phyloP scores from a whole-genome alignment of 2,888 invertebrate genomes.

The Drosophila melanosoma region DNA sequence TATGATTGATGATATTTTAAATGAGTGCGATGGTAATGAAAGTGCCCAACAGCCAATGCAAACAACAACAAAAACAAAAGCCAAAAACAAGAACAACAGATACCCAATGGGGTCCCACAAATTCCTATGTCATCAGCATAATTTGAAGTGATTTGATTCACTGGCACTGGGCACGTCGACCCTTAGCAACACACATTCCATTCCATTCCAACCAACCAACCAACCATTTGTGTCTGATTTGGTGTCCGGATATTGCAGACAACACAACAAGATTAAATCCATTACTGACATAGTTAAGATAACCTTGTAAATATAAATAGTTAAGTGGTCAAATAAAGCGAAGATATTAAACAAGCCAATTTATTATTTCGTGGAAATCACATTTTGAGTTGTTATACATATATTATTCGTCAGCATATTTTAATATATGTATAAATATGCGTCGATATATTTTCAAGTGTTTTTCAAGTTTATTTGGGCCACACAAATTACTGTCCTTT shows the following conservation, averaged over 20 bases:
- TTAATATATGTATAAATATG: not conserved
- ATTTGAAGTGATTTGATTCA: slow-evolving; percentile 71
- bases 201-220: slow-evolving; percentile 6
- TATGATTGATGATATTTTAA: slow-evolving; percentile 83
- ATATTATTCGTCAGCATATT: not conserved
- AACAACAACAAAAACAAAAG: slow-evolving; percentile 2
- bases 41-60: slow-evolving; percentile 31
- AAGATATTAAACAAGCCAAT: slow-evolving; percentile 4
- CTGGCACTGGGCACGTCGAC: slow-evolving; percentile 30
- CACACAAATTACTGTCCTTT: not conserved
- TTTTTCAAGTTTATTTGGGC: not conserved
- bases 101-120: slow-evolving; percentile 35
- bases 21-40: slow-evolving; percentile 66
- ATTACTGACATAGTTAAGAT: slow-evolving; percentile 19
- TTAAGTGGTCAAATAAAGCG: slow-evolving; percentile 1
- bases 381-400: not conserved
- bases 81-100: not conserved
- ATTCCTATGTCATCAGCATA: slow-evolving; percentile 58
- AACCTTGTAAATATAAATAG: slow-evolving; percentile 6
- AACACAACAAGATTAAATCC: slow-evolving; percentile 8
- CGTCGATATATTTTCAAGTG: not conserved
- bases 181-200: slow-evolving; percentile 31
- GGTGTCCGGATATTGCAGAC: not conserved
- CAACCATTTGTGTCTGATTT: slow-evolving; percentile 12
- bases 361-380: not conserved